A percentile compares a stretch with the other conserved stretches of the same genome.
These are phyloP conservation scores for Numenius arquata DNA, from an alignment of 2,113 vertebrate genomes.

Conservation along the genomic window DNA sequence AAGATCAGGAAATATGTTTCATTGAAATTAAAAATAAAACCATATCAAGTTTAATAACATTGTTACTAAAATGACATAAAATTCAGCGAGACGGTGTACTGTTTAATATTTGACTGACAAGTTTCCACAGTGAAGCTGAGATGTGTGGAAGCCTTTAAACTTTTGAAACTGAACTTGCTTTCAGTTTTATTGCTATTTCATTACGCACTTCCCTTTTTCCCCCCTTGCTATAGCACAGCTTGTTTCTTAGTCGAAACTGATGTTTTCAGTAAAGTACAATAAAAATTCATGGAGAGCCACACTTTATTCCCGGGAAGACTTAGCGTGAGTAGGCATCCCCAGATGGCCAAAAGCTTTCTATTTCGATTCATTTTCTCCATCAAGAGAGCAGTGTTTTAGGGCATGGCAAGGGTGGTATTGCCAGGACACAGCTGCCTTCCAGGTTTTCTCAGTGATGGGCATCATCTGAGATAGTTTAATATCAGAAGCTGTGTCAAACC, in stretches of 20 bases:
- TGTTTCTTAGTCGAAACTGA: neutral
- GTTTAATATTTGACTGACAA: neutral
- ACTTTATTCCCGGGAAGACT: neutral
- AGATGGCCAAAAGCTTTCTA: neutral
- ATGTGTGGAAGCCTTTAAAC: neutral
- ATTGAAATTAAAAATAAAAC: conserved; percentile 57
- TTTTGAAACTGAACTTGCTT: neutral
- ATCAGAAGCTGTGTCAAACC: neutral
- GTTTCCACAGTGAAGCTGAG: neutral
- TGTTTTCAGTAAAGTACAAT: neutral
- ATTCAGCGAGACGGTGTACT: neutral
- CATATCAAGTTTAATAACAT: conserved; percentile 24
- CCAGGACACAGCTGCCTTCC: neutral
- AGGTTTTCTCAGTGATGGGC: neutral
- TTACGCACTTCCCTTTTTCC: neutral
- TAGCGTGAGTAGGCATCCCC: neutral
- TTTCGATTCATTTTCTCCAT: neutral
- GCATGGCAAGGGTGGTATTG: neutral
- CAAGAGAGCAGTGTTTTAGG: neutral
- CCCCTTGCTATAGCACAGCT: neutral
- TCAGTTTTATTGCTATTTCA: neutral
- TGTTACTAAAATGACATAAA: conserved; percentile 36
- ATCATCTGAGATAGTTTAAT: neutral
- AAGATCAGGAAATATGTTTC: conserved; percentile 49
- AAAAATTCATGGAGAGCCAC: neutral